phyloP scores from a whole-genome alignment of 2,113 vertebrate genomes.

The Deroptyus accipitrinus region DNA sequence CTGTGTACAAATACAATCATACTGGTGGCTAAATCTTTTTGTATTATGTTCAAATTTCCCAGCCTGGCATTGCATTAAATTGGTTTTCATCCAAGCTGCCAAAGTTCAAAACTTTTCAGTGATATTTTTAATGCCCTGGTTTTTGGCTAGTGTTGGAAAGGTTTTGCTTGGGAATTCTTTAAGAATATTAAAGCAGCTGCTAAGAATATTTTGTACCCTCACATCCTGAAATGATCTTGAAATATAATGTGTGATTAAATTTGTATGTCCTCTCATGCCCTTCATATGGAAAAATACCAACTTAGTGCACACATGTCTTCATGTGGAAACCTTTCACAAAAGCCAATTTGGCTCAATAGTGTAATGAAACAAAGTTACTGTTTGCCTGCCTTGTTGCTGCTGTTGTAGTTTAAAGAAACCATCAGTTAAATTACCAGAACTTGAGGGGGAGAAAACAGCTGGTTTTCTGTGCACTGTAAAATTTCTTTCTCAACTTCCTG shows the following conservation, averaged over 20 bases:
- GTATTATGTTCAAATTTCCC: not conserved
- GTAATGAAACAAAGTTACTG: constrained; percentile 55
- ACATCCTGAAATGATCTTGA: constrained; percentile 46
- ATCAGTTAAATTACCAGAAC: constrained; percentile 53
- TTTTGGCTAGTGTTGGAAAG: not conserved
- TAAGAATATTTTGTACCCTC: constrained; percentile 47
- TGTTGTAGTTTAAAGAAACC: constrained; percentile 51
- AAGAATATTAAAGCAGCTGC: constrained; percentile 16
- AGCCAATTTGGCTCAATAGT: constrained; percentile 12
- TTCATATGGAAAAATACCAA: constrained; percentile 43
- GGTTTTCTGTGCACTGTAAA: constrained; percentile 49
- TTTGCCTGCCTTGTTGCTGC: not conserved
- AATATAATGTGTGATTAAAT: constrained; percentile 45
- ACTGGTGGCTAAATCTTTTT: not conserved
- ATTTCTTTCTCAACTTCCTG: constrained; percentile 61
- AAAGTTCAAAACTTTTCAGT: not conserved
- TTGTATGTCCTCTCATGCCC: constrained; percentile 26
- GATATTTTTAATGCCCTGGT: not conserved
- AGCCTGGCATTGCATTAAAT: not conserved
- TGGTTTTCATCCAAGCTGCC: not conserved
- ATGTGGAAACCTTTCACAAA: not conserved
- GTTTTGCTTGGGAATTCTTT: constrained; percentile 32
- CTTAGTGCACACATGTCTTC: not conserved
- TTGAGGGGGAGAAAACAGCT: constrained; percentile 25
- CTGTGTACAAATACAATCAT: not conserved